phyloP scores from a whole-genome alignment of 2,888 invertebrate genomes.

The Morpho helenor region DNA sequence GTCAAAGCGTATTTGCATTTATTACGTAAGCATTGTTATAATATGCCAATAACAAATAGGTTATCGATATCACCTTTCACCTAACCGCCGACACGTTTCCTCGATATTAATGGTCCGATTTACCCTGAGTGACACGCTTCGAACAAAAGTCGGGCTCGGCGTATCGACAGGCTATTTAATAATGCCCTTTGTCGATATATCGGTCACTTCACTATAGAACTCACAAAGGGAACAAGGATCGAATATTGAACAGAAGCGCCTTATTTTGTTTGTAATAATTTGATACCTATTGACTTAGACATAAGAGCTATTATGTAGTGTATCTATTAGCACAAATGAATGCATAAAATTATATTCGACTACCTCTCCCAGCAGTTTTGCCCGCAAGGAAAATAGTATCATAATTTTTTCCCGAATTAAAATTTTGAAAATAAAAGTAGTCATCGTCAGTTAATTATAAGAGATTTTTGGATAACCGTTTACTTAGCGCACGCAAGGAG shows the following conservation, averaged over 20 bases:
- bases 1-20: too few relatives aligned
- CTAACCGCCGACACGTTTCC: background rate
- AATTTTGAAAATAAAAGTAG: too few relatives aligned
- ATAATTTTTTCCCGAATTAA: too few relatives aligned
- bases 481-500: too few relatives aligned
- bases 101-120: conserved; percentile 5
- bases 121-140: conserved; percentile 5
- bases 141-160: conserved; percentile 5
- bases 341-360: conserved; percentile 8
- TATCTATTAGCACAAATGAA: background rate
- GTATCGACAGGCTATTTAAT: conserved; percentile 17
- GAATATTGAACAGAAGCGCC: conserved; percentile 26
- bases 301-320: background rate
- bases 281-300: background rate
- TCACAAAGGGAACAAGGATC: conserved; percentile 28
- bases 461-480: too few relatives aligned
- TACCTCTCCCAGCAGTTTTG: background rate
- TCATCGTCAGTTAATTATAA: too few relatives aligned
- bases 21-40: too few relatives aligned
- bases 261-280: background rate
- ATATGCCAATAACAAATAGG: too few relatives aligned
- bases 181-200: conserved; percentile 21
- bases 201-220: conserved; percentile 15
- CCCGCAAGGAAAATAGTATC: too few relatives aligned
- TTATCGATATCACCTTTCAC: background rate